Conservation (phyloP, 2,113 vertebrate genomes). For the Mirounga angustirostris region DNA sequence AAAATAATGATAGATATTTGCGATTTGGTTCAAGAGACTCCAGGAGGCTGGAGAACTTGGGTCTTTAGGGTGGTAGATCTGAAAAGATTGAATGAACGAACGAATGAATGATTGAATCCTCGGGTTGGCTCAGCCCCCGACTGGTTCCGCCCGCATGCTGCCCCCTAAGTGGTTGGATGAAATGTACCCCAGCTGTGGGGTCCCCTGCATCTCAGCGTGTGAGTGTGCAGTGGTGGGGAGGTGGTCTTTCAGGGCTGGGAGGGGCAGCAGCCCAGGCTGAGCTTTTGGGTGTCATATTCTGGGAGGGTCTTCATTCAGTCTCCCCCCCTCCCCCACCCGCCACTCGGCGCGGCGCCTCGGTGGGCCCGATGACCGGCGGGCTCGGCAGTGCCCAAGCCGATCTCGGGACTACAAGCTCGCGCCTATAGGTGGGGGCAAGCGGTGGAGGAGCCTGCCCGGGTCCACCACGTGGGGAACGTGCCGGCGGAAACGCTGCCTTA, state of each 20-base stretch:
- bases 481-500: neutral
- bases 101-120: neutral
- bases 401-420: neutral
- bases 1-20: neutral
- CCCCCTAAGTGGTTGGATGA: neutral
- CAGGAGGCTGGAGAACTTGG: neutral
- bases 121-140: neutral
- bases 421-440: neutral
- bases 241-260: neutral
- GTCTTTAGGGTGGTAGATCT: neutral
- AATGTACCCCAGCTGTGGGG: neutral
- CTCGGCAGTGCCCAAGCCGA: neutral
- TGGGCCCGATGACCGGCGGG: neutral
- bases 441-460: neutral
- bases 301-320: neutral
- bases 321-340: rapidly evolving
- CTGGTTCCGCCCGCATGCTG: neutral
- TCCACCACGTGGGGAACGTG: neutral
- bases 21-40: neutral
- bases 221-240: neutral
- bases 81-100: slow-evolving; percentile 9
- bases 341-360: neutral
- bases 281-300: neutral
- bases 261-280: neutral
- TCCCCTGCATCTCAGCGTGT: neutral